Evolutionary conservation across 1,140 invertebrate genomes (phyloP), one percentile per base, ranked within the genome.

Genomic region (Meteorus sp.): DNA sequence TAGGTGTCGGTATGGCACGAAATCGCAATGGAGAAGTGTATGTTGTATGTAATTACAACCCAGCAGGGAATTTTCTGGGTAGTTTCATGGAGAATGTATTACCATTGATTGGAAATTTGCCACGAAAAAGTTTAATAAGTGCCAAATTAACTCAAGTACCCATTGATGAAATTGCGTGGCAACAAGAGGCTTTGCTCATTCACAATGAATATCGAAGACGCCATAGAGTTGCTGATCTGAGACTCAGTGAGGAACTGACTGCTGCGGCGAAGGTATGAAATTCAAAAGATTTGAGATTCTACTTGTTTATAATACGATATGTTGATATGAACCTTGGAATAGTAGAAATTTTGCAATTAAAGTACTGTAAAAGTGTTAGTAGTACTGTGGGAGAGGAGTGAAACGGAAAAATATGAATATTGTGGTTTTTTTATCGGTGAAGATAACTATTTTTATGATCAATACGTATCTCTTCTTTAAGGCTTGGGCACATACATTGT

Each of bases 41-140:
- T 64, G 89, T 94, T 0, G 93, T 95, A 0, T 89, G 89, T 17
- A 92, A 94, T 76, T 96, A 95, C 72, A 86, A 85, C 69, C 93
- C 93, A 0, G 86, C 91, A 3, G 94, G 94, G 1, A 95, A 95
- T 74, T 86, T 91, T 58, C 78, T 92, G 2, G 91, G 90, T 6
- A 85, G 85, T 66, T 95, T 91, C 70, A 75, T 82, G 1, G 84
- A 84, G 17, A 94, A 94, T 74, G 91, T 94, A 3, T 83, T 82
- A 15, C 81, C 85, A 25, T 72, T 76, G 59, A 58, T 74, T 71
- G 65, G 79, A 81, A 62, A 72, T 75, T 56, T 69, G 77, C 31
- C 85, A 6, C 61, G 41, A 1, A 76, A 72, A 62, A 63, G 61
- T 41, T 56, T 66, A 11, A 59, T 13, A 6, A 61, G 60, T 41